phyloP scores from a whole-genome alignment of 92 coral and sea anemone species.

The Zoanthus gigantus region DNA sequence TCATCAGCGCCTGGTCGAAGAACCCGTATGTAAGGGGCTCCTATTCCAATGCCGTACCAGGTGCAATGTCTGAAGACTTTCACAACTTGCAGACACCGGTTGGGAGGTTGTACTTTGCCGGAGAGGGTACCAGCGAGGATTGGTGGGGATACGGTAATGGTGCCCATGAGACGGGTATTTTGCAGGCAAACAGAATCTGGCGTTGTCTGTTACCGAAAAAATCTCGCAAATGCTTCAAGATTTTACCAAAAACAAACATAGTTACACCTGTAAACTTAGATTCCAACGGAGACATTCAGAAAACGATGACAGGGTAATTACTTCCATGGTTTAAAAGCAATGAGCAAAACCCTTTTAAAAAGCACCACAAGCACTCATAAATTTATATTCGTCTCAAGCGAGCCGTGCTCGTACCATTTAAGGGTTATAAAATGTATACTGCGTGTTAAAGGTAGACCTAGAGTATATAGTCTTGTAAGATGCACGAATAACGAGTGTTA shows the following conservation, averaged over 20 bases:
- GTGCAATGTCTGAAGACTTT: conserved; percentile 53
- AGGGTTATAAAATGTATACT: no score
- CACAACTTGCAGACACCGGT: conserved; percentile 52
- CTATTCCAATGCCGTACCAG: conserved; percentile 68
- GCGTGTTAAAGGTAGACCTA: no score
- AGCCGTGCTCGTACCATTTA: no score
- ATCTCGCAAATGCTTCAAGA: background rate
- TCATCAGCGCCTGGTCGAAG: conserved; percentile 69
- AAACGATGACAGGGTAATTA: no score
- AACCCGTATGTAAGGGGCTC: conserved; percentile 75
- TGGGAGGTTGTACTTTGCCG: conserved; percentile 74
- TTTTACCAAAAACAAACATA: conserved; percentile 33
- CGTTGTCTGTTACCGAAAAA: background rate
- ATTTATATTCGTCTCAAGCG: no score
- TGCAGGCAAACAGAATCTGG: conserved; percentile 47
- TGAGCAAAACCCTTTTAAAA: no score
- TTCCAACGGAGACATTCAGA: background rate
- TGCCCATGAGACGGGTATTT: conserved; percentile 66
- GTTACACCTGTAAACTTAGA: background rate
- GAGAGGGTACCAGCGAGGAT: conserved; percentile 71
- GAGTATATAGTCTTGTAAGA: no score
- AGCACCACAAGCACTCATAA: no score
- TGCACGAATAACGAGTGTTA: no score
- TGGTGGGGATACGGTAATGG: conserved; percentile 84
- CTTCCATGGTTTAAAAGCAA: no score